Evolutionary conservation across 2,113 vertebrate species (phyloP).

Genomic region (Psittacus erithacus): DNA sequence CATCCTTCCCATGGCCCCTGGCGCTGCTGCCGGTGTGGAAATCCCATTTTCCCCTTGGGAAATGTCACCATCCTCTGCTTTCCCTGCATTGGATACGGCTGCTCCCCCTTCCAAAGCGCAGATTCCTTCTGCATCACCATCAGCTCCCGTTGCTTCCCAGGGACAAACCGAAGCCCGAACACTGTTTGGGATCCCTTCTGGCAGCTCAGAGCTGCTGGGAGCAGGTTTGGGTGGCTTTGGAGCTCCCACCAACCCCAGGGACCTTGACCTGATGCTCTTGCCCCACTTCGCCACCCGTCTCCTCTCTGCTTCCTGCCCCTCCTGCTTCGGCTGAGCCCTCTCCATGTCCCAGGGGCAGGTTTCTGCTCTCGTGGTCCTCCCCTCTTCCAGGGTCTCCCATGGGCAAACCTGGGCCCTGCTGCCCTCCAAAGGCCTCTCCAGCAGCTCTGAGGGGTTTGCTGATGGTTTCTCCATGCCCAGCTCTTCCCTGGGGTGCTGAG

Average conservation of each 20-base stretch:
- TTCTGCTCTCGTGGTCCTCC: slow-evolving; percentile 30
- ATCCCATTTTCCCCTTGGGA: not conserved
- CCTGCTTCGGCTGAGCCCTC: not conserved
- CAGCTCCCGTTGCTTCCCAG: slow-evolving; percentile 47
- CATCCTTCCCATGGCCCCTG: rapidly evolving
- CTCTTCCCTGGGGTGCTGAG: not conserved
- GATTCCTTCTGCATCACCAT: not conserved
- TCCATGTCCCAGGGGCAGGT: slow-evolving; percentile 60
- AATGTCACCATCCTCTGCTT: not conserved
- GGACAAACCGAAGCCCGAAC: slow-evolving; percentile 54
- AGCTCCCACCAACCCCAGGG: not conserved
- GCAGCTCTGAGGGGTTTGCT: not conserved
- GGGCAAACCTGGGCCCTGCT: slow-evolving; percentile 56
- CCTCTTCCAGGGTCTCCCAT: slow-evolving; percentile 32
- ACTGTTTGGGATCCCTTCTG: not conserved
- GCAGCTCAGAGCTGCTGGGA: not conserved
- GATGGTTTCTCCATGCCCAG: not conserved
- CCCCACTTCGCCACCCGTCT: not conserved
- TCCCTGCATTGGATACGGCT: not conserved
- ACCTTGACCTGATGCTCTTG: not conserved
- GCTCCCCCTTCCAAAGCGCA: slow-evolving; percentile 39
- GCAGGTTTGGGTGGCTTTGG: not conserved
- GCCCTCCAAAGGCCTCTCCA: not conserved
- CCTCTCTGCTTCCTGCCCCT: not conserved
- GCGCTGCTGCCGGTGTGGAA: rapidly evolving